Percentiles rank a stretch among this genome's conserved stretches.
These are phyloP conservation scores for Drosophila setifemur DNA, from an alignment of 1,140 invertebrate species.

Conservation along the genomic window DNA sequence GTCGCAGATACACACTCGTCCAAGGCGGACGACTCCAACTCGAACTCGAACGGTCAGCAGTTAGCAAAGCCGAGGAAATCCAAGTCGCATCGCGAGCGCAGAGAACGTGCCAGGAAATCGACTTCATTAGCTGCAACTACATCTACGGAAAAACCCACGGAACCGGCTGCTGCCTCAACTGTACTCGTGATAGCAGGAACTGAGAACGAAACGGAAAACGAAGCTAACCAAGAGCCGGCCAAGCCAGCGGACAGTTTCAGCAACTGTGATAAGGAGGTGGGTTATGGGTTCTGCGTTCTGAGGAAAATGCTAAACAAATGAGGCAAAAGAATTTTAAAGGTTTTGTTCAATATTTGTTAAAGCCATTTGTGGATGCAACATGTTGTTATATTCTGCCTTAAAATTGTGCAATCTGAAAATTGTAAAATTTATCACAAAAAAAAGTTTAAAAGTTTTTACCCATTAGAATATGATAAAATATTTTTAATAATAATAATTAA, in stretches of 20 bases:
- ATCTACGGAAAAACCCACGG: constrained; percentile 22
- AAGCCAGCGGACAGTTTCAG: constrained; percentile 28
- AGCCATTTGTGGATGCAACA: too few relatives aligned
- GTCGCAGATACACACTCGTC: constrained; percentile 48
- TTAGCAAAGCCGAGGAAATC: constrained; percentile 49
- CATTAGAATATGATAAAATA: too few relatives aligned
- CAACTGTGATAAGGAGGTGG: constrained; percentile 68
- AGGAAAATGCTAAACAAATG: too few relatives aligned
- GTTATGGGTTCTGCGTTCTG: too few relatives aligned
- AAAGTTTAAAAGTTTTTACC: too few relatives aligned
- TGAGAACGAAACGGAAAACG: constrained; percentile 39
- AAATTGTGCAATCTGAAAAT: too few relatives aligned
- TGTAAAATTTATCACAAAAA: too few relatives aligned
- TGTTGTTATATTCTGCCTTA: too few relatives aligned
- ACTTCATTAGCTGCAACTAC: not conserved
- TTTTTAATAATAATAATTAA: too few relatives aligned
- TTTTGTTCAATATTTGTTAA: not conserved
- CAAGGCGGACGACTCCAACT: constrained; percentile 58
- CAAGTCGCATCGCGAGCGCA: constrained; percentile 47
- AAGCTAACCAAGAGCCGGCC: constrained; percentile 19
- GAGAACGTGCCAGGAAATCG: constrained; percentile 55
- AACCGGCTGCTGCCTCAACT: constrained; percentile 36
- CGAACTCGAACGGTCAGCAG: constrained; percentile 38
- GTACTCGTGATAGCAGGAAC: constrained; percentile 56
- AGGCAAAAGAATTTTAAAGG: not conserved